A percentile compares a stretch with the other conserved stretches of the same genome.
Conservation (phyloP, 2,113 vertebrate genomes). For the Vulpes ferrilata region DNA sequence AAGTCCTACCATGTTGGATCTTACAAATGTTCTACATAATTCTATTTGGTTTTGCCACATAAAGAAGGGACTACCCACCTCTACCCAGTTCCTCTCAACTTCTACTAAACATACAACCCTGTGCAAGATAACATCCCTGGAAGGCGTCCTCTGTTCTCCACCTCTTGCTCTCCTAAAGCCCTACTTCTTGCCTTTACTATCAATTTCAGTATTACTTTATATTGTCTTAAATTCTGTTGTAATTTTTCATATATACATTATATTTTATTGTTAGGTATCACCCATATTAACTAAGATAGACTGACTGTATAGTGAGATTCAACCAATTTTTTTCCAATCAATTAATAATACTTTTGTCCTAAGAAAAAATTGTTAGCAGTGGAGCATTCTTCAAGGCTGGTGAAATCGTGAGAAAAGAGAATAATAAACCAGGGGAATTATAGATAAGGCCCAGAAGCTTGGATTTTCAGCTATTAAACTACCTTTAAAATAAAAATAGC, state of each 20-base stretch:
- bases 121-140: background rate
- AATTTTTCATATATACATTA: background rate
- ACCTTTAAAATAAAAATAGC: background rate
- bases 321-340: background rate
- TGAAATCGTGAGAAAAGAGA: background rate
- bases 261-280: background rate
- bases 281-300: background rate
- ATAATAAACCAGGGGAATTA: background rate
- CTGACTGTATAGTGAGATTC: background rate
- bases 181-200: background rate
- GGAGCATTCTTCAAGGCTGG: background rate
- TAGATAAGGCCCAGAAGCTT: background rate
- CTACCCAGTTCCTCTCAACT: background rate
- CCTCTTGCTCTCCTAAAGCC: slow-evolving; percentile 1
- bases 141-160: background rate
- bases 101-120: background rate
- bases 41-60: background rate
- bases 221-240: background rate
- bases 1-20: background rate
- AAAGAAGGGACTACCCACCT: background rate
- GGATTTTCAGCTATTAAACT: background rate
- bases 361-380: background rate
- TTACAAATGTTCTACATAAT: background rate
- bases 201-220: background rate
- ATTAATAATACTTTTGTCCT: background rate